These are phyloP conservation scores for Distichodus sexfasciatus DNA, from an alignment of 2,797 vertebrate genomes.

Conservation along the genomic window DNA sequence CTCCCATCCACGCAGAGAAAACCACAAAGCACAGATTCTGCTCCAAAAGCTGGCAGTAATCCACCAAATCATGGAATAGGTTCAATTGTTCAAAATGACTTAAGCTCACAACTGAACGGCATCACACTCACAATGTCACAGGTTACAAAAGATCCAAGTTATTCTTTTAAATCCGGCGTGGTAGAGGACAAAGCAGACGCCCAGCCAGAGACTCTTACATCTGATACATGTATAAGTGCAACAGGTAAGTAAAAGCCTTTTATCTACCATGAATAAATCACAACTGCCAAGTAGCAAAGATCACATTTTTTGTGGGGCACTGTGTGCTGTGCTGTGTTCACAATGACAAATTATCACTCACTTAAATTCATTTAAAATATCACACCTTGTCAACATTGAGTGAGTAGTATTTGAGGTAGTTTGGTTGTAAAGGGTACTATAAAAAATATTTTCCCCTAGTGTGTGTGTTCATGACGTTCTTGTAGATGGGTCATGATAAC, in stretches of 20 bases:
- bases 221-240: slow-evolving; percentile 26
- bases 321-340: too few species aligned
- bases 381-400: too few species aligned
- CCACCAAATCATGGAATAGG: neutral
- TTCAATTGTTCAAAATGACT: slow-evolving; percentile 38
- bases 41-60: neutral
- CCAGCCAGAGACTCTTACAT: slow-evolving; percentile 5
- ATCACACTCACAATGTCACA: slow-evolving; percentile 41
- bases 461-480: too few species aligned
- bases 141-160: slow-evolving; percentile 30
- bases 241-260: slow-evolving; percentile 50
- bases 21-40: neutral
- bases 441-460: too few species aligned
- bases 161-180: slow-evolving; percentile 26
- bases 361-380: too few species aligned
- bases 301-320: too few species aligned
- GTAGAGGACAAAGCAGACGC: slow-evolving; percentile 32
- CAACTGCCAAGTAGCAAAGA: too few species aligned
- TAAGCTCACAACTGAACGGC: slow-evolving; percentile 43
- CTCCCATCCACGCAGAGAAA: neutral
- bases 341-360: too few species aligned
- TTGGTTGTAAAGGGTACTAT: too few species aligned
- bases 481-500: too few species aligned
- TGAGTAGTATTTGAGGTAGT: too few species aligned
- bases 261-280: slow-evolving; percentile 56